Evolutionary conservation across 92 coral and sea anemone genomes (phyloP).

Genomic region (Epizoanthus fatuus): DNA sequence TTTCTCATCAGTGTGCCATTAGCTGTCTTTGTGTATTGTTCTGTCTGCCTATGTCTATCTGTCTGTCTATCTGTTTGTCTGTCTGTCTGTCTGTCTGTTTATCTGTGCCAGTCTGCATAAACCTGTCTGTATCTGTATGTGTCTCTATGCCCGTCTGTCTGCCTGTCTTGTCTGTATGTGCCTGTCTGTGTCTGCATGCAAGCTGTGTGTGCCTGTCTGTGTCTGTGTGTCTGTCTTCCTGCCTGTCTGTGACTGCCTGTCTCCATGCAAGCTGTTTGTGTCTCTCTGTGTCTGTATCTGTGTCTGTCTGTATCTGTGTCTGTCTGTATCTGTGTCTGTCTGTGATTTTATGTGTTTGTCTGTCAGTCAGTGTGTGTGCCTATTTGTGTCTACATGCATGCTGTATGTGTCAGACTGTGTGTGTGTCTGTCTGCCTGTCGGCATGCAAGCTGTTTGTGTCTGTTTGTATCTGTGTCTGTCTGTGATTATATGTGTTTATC

Average conservation of each 20-base stretch:
- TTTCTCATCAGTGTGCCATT: no score
- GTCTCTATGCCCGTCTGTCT: background rate
- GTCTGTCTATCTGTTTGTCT: no score
- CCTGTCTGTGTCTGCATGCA: background rate
- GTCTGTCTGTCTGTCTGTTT: no score
- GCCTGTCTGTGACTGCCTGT: background rate
- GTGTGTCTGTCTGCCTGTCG: no score
- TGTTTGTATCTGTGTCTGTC: no score
- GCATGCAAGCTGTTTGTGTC: no score
- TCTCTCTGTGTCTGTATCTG: background rate
- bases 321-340: background rate
- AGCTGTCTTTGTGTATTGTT: no score
- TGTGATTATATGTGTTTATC: background rate
- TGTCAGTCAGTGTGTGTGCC: background rate
- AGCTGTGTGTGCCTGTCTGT: background rate
- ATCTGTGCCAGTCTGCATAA: no score
- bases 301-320: background rate
- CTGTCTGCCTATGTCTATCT: no score
- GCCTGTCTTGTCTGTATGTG: background rate
- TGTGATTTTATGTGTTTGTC: background rate
- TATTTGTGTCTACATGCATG: background rate
- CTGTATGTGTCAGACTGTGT: no score
- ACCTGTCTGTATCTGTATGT: background rate
- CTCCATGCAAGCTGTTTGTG: background rate
- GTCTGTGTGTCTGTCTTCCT: background rate